Conservation (phyloP, 2,797 vertebrate genomes). For the Sebastolobus altivelis region DNA sequence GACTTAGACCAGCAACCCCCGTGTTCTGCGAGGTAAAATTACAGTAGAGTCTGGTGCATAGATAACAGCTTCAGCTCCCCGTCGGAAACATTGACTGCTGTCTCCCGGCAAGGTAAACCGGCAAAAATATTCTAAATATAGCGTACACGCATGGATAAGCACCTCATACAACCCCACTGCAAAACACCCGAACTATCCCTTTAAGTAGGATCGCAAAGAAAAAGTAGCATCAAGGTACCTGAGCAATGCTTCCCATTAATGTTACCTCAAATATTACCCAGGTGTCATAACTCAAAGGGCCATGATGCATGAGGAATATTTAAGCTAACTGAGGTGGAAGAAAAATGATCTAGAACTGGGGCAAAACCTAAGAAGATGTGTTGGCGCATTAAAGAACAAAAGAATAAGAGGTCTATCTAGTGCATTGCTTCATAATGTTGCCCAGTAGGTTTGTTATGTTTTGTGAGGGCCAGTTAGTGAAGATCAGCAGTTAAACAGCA, state of each 20-base stretch:
- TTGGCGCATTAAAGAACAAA: constrained; percentile 10
- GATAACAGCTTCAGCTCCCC: too few relatives aligned
- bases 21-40: neutral
- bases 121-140: neutral
- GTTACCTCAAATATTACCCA: constrained; percentile 33
- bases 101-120: neutral
- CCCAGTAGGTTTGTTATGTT: constrained; percentile 34
- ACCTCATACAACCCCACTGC: neutral
- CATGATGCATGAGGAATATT: constrained; percentile 38
- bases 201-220: constrained; percentile 49
- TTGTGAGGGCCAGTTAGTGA: constrained; percentile 43
- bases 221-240: constrained; percentile 52
- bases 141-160: neutral
- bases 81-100: neutral
- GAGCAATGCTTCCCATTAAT: constrained; percentile 46
- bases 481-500: constrained; percentile 54
- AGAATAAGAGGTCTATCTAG: constrained; percentile 1
- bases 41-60: neutral
- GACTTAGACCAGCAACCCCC: neutral
- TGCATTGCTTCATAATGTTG: constrained; percentile 47
- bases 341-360: neutral
- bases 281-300: constrained; percentile 17
- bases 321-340: neutral
- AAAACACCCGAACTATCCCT: neutral
- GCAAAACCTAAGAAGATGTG: neutral